Evolutionary conservation across 1,140 invertebrate genomes (phyloP), one percentile per base, ranked within the genome.

Genomic region (Ctenoplectra terminalis): DNA sequence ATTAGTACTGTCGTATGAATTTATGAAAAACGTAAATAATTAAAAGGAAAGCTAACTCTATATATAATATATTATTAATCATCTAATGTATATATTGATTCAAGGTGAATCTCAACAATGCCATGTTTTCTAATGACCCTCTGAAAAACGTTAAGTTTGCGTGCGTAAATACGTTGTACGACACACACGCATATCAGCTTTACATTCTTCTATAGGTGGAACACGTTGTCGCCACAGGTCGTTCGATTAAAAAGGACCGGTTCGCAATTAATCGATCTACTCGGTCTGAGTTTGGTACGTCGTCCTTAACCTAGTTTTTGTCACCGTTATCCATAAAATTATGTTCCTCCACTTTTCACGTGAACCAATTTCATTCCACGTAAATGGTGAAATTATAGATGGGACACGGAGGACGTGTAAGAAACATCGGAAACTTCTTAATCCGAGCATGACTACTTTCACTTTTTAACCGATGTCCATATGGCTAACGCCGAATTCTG

Each of bases 291-390:
- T 48, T 63, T 43, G 63, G 46, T 48, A 43, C 15, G 46, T 29
- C 66, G 80, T 84, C 86, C 85, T 88, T 87, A 89, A 89, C 85
- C 87, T 56, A 85, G 66, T 86, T 89, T 77, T 50, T 58, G 46
- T 81, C 67, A 74, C 31, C 63, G 37, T 84, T 81, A 67, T n/a
- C 52, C 73, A 52, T 50, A 63, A 86, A 80, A 80, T 77, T 61
- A n/a, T 60, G 54, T 23, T 23, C 9, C 56, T 64, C 13, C 46
- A 50, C 48, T 48, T 11, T 20, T 17, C 70, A 34, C 23, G 20
- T 11, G 29, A 52, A 23, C 69, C 52, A 26, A 13, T 23, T n/a
- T 23, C 48, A 84, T 43, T 60, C 23, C 60, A 23, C 61, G 23
- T 52, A 60, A 46, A 72, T 23, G 15, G 34, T 37, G 50, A 74